phyloP scores from a whole-genome alignment of 2,113 vertebrate genomes.

The Prionailurus viverrinus region DNA sequence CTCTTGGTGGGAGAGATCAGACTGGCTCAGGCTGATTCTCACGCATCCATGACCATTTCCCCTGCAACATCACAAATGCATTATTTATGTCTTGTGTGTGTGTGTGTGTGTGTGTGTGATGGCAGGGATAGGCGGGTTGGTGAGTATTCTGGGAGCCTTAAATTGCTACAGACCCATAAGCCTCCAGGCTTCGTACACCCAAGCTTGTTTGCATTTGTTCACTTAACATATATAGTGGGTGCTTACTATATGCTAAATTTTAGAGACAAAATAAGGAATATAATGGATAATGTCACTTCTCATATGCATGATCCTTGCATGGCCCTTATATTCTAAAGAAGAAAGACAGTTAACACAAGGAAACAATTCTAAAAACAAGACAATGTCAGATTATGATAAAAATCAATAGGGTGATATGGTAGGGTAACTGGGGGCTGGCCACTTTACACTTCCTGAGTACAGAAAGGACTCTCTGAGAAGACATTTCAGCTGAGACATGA shows the following conservation, averaged over 20 bases:
- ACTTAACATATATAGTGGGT: not conserved
- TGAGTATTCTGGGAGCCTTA: not conserved
- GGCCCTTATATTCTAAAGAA: not conserved
- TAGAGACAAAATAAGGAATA: constrained; percentile 29
- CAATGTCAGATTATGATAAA: not conserved
- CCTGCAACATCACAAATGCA: not conserved
- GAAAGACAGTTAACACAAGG: not conserved
- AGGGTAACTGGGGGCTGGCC: not conserved
- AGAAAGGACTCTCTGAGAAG: not conserved
- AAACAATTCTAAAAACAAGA: not conserved
- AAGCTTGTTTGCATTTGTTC: not conserved
- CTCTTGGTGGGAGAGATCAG: not conserved
- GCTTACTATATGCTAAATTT: not conserved
- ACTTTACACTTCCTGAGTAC: not conserved
- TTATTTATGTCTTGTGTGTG: not conserved
- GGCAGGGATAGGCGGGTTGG: not conserved
- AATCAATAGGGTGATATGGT: not conserved
- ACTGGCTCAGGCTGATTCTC: not conserved
- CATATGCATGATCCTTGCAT: not conserved
- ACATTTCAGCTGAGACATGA: not conserved
- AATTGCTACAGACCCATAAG: not conserved
- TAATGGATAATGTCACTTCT: not conserved
- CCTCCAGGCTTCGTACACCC: not conserved
- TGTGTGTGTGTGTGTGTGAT: too few species aligned
- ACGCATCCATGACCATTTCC: not conserved